Percentiles rank a stretch among this genome's conserved stretches.
phyloP scores from a whole-genome alignment of 2,888 invertebrate species.

The Orthosia incerta region DNA sequence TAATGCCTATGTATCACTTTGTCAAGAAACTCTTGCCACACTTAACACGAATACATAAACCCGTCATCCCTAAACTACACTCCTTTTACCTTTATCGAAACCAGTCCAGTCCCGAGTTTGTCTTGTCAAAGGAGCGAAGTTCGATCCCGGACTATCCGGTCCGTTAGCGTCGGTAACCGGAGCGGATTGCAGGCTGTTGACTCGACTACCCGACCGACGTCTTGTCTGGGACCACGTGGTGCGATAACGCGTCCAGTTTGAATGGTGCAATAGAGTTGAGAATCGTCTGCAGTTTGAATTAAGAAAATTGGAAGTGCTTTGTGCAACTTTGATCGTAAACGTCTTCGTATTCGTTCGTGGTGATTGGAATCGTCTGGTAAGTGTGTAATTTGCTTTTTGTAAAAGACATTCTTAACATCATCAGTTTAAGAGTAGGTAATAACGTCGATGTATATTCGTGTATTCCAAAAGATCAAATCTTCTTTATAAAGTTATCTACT shows the following conservation, averaged over 20 bases:
- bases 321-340: not conserved
- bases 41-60: not conserved
- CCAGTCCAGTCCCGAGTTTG: slow-evolving; percentile 9
- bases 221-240: slow-evolving; percentile 28
- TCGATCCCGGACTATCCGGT: slow-evolving; percentile 11
- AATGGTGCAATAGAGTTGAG: not conserved
- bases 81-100: not conserved
- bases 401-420: no score
- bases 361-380: not conserved
- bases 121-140: slow-evolving; percentile 22
- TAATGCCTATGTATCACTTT: no score
- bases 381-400: not conserved
- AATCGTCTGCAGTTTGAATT: slow-evolving; percentile 16
- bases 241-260: slow-evolving; percentile 9
- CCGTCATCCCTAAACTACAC: not conserved
- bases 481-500: not conserved
- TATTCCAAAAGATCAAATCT: not conserved
- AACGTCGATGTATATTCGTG: no score
- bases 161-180: slow-evolving; percentile 32
- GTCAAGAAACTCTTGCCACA: no score
- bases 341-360: not conserved
- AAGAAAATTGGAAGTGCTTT: not conserved
- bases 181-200: slow-evolving; percentile 39
- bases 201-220: slow-evolving; percentile 1
- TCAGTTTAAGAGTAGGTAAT: no score